Evolutionary conservation across 2,113 vertebrate species (phyloP).

Genomic region (Manacus vitellinus): DNA sequence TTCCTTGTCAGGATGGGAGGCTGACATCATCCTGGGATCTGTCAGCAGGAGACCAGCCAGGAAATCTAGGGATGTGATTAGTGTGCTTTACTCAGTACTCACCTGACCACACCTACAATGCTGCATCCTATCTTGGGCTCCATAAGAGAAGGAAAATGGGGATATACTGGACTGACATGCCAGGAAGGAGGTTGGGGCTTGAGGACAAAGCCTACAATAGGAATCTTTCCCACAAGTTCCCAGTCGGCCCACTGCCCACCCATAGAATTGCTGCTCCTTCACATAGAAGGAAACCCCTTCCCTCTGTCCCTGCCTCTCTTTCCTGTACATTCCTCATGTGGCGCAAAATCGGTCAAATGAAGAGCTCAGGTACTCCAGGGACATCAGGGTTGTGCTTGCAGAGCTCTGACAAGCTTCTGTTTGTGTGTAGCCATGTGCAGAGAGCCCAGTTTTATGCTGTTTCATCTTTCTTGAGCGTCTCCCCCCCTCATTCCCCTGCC

Average conservation of each 20-base stretch:
- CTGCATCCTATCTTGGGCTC: background rate
- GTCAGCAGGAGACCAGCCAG: background rate
- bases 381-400: background rate
- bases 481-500: no score
- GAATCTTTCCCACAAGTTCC: background rate
- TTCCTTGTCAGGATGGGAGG: background rate
- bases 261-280: background rate
- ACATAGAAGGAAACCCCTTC: background rate
- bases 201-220: background rate
- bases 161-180: background rate
- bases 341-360: background rate
- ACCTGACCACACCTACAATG: background rate
- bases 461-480: no score
- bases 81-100: background rate
- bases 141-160: background rate
- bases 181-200: background rate
- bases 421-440: no score
- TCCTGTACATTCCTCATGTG: background rate
- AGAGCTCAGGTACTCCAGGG: background rate
- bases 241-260: background rate
- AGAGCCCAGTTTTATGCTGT: no score
- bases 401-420: background rate
- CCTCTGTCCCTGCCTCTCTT: background rate
- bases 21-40: background rate
- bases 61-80: background rate